Conservation (phyloP, 1,140 invertebrate genomes). For the Drosophila subpulchrella region DNA sequence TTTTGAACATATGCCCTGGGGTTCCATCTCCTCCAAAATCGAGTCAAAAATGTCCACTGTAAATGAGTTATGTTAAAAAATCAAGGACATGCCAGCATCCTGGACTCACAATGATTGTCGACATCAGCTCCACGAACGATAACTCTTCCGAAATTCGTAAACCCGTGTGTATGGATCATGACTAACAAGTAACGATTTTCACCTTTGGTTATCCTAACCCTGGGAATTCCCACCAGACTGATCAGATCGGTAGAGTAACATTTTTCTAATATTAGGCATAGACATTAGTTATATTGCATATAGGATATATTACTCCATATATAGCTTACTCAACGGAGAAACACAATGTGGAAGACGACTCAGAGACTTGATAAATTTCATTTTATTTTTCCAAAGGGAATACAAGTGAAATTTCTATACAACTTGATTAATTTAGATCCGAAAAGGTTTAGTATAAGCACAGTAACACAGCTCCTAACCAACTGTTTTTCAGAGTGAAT, state of each 20-base stretch:
- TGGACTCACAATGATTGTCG: conserved; percentile 40
- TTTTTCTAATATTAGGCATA: neutral
- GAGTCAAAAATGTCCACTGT: conserved; percentile 37
- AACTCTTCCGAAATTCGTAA: conserved; percentile 22
- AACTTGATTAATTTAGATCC: conserved; percentile 27
- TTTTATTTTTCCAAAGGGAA: conserved; percentile 10
- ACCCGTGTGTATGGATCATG: conserved; percentile 48
- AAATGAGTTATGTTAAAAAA: neutral
- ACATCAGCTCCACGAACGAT: conserved; percentile 35
- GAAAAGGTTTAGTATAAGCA: conserved; percentile 2
- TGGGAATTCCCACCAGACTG: conserved; percentile 4
- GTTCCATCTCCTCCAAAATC: conserved; percentile 20
- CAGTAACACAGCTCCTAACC: neutral
- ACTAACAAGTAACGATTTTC: conserved; percentile 39
- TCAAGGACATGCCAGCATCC: too few relatives aligned
- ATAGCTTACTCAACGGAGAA: conserved; percentile 34
- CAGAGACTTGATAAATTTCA: conserved; percentile 9
- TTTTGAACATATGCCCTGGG: conserved; percentile 37
- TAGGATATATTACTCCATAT: neutral
- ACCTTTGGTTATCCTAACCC: conserved; percentile 39
- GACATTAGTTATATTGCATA: neutral
- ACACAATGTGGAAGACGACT: neutral
- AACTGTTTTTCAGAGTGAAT: conserved; percentile 3
- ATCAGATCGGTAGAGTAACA: neutral
- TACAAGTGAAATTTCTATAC: neutral